Base-by-base conservation (phyloP, 2,888 invertebrate genomes). In the Drosophila melanosoma region DNA sequence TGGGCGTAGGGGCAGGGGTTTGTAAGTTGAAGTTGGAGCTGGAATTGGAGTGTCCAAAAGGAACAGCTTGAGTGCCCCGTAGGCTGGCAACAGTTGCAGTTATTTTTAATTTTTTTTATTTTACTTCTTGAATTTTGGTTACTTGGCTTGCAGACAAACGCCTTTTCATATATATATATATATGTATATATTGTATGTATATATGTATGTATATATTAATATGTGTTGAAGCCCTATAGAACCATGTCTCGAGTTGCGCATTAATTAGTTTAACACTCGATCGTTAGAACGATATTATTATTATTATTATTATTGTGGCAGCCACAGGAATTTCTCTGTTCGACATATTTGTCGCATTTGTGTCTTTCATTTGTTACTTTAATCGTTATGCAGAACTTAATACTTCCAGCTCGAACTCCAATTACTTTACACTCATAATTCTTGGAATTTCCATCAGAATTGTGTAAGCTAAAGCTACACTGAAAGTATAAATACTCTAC, bases 221-320 rank as follows among this genome's bases (percentile, higher is more conserved):
- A 10, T n/a, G 23, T 11, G 61, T 61, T n/a, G 84, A 87, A 87
- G 80, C 87, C 87, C 57, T 87, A 85, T 23, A 42, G 3, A 42
- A 60, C 65, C 63, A 68, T 69, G 73, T 78, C 68, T 51, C 64
- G 51, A 67, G 73, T 26, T 73, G 75, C 57, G 71, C 79, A 78
- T 82, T 87, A 86, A 87, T 86, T 88, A 86, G 89, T 88, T 86
- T 84, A 85, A 57, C 85, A 74, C 70, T 73, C 80, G 29, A 51
- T 51, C 51, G 68, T 69, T 81, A 75, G 73, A 76, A 12, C 20
- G 12, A 7, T 45, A 20, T 45, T 45, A 45, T 40, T 62, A 83
- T 20, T 20, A 7, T 12, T 45, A 20, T 45, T 45, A 45, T 40
- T 62, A 83, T 86, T 82, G 85, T 76, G 70, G 35, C 82, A 84